Evolutionary conservation across 53 echinoderm and acorn worm genomes (phyloP).

Genomic region (Crossaster papposus): DNA sequence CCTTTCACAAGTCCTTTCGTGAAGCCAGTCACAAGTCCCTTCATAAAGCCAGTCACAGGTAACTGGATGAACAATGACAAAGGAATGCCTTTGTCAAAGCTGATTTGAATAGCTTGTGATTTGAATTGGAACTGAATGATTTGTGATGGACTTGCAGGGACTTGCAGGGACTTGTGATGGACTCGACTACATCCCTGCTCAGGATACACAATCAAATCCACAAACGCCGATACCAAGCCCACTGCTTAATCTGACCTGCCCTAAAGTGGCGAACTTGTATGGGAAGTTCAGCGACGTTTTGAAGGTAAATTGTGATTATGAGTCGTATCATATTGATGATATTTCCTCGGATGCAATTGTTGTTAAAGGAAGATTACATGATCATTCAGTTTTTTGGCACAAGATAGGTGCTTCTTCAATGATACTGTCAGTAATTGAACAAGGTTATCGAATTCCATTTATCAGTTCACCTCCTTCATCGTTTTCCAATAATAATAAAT

Average conservation of each 20-base stretch:
- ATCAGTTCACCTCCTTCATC: background rate
- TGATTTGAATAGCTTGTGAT: too few relatives aligned
- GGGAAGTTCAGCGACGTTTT: slow-evolving; percentile 4
- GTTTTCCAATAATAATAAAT: slow-evolving; percentile 7
- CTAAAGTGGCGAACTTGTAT: background rate
- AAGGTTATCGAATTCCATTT: slow-evolving; percentile 29
- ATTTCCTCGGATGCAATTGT: background rate
- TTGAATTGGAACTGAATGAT: too few relatives aligned
- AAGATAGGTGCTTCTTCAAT: slow-evolving; percentile 12
- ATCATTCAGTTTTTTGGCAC: background rate
- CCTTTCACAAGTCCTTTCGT: too few relatives aligned
- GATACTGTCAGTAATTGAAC: background rate
- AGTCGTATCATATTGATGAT: background rate
- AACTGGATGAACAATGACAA: too few relatives aligned
- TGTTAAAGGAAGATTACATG: slow-evolving; percentile 21
- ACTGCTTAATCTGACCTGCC: background rate
- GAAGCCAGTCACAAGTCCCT: too few relatives aligned
- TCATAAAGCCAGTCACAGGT: too few relatives aligned
- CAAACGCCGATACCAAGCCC: background rate
- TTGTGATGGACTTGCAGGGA: too few relatives aligned
- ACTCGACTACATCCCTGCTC: too few relatives aligned
- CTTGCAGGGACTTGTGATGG: too few relatives aligned
- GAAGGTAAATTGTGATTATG: slow-evolving; percentile 1
- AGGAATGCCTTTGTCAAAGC: too few relatives aligned
- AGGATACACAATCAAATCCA: background rate